Conservation (phyloP, 2,113 vertebrate genomes). For the Pantherophis guttatus region DNA sequence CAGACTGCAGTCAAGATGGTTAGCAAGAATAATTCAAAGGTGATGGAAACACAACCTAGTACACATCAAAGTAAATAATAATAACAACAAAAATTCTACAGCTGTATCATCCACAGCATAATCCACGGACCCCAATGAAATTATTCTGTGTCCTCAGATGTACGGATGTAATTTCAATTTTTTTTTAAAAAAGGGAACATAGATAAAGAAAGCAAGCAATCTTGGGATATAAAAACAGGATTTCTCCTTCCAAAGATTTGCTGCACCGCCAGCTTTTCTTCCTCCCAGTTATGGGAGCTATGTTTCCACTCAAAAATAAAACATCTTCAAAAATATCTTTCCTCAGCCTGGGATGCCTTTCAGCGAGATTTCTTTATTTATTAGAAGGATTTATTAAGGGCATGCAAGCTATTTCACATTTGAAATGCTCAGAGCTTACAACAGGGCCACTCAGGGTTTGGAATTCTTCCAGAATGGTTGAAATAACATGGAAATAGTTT, state of each 20-base stretch:
- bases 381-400: background rate
- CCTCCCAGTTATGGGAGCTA: background rate
- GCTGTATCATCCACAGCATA: background rate
- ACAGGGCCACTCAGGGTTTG: background rate
- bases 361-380: background rate
- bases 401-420: background rate
- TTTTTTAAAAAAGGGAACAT: background rate
- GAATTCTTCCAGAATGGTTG: background rate
- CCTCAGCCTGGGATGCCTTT: background rate
- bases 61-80: background rate
- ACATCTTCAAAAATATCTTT: background rate
- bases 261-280: background rate
- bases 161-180: background rate
- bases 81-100: background rate
- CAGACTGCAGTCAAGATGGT: background rate
- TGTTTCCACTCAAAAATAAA: background rate
- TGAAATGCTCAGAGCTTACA: background rate
- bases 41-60: background rate
- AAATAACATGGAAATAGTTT: background rate
- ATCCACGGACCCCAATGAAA: background rate
- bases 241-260: background rate
- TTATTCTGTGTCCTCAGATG: background rate
- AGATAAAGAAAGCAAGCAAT: background rate
- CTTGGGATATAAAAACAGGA: background rate
- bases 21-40: background rate